Base-by-base conservation (phyloP, 2,113 vertebrate species). In the Ictalurus punctatus region DNA sequence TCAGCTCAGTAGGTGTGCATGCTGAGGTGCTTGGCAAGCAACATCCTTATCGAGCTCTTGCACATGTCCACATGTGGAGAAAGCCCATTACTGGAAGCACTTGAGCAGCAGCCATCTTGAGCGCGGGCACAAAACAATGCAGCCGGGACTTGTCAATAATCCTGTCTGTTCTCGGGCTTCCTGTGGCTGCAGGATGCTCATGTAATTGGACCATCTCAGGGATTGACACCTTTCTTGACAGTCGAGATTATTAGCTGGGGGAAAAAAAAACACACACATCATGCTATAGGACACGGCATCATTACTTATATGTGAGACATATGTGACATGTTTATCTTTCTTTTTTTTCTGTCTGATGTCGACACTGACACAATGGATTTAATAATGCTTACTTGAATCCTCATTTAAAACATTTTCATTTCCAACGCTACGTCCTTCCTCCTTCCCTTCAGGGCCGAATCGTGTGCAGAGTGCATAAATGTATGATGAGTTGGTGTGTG, bases 41-140 rank as follows among this genome's bases (percentile, higher is more conserved):
- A 34, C 82, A 80, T 67, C 90, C 93, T 95, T 95, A 95, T 95
- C 94, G 94, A 92, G 90, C 90, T 89, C 84, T 44, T 87, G 89
- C 95, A 95, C 94, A 91, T 91, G 92, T 92, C 85, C 67, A 88
- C 69, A 87, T 73, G 83, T 84, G 80, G 83, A 90, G 8, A 30
- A 44, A 87, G 91, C 94, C 94, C 94, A 95, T 95, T 94, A 94
- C 87, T 92, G n/a, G 56, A 88, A 92, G 92, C 94, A 93, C 90
- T 93, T 90, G 89, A 92, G 93, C 93, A 93, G 91, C 94, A 92
- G 92, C 84, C 90, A 69, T 90, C 88, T 88, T 92, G 9, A 93
- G 94, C 91, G 86, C 91, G 93, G 61, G 76, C 82, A 78, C 13
- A 63, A 84, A 81, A 76, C 85, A 69, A 80, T 40, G 27, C 40